phyloP scores from a whole-genome alignment of 2,797 vertebrate species.

The Muscicapa striata region DNA sequence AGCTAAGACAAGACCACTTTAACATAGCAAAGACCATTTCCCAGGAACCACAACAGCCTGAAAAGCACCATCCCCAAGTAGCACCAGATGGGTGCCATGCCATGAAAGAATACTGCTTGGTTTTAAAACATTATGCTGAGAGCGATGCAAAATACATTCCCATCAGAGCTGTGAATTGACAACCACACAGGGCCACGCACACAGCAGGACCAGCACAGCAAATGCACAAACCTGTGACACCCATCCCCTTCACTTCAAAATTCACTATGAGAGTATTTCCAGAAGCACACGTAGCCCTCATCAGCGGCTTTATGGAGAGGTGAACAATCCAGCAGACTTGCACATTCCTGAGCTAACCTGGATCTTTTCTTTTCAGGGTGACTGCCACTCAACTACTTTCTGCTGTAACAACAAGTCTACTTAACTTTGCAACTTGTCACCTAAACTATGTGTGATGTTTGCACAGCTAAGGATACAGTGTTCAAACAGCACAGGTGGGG shows the following conservation, averaged over 20 bases:
- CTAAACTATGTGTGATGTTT: constrained; percentile 42
- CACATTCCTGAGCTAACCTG: background rate
- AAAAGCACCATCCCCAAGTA: fast-evolving
- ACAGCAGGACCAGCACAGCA: fast-evolving
- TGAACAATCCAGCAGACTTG: background rate
- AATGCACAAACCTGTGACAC: background rate
- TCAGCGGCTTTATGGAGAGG: background rate
- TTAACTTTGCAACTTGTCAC: constrained; percentile 61
- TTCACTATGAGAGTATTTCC: background rate
- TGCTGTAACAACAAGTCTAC: constrained; percentile 59
- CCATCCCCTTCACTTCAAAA: background rate
- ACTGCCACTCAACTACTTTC: constrained; percentile 45
- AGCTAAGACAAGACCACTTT: background rate
- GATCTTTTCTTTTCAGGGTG: constrained; percentile 54
- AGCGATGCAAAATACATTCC: background rate
- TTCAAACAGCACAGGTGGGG: constrained; percentile 41
- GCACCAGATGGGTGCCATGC: background rate
- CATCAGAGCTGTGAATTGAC: fast-evolving
- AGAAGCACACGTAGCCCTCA: background rate
- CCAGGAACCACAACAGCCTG: background rate
- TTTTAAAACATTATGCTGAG: background rate
- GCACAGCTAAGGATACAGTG: constrained; percentile 62
- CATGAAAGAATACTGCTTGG: background rate
- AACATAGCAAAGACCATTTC: background rate
- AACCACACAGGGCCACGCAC: fast-evolving